Evolutionary conservation across 2,888 invertebrate genomes (phyloP).

Genomic region (Alentia gelatinosa): DNA sequence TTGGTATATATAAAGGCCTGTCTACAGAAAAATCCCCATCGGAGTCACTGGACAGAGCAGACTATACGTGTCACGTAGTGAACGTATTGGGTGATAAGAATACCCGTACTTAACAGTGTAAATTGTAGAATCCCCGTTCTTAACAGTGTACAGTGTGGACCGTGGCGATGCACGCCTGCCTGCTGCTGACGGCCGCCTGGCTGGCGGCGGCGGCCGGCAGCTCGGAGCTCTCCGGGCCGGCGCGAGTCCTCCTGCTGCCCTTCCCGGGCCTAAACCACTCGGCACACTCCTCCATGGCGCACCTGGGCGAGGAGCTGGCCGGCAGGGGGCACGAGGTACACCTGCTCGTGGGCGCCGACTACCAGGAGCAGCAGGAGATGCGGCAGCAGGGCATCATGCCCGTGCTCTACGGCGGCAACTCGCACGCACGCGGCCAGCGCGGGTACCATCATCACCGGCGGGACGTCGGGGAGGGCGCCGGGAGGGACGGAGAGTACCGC

Average conservation of each 20-base stretch:
- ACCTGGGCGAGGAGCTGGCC: conserved; percentile 22
- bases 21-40: too few species aligned
- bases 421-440: neutral
- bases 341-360: neutral
- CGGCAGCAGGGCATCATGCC: neutral
- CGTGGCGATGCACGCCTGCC: neutral
- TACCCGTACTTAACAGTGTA: neutral
- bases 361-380: neutral
- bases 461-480: neutral
- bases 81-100: too few species aligned
- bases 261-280: conserved; percentile 4
- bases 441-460: neutral
- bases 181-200: neutral
- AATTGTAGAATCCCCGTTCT: neutral
- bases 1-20: too few species aligned
- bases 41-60: too few species aligned
- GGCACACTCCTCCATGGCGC: neutral
- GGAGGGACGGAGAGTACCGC: neutral
- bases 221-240: neutral
- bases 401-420: neutral
- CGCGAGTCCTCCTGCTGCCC: neutral
- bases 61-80: too few species aligned
- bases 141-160: neutral
- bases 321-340: neutral
- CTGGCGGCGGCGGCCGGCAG: neutral